Percentiles rank a stretch among this genome's conserved stretches.
Conservation (phyloP, 2,113 vertebrate genomes). For the Raja brachyura region DNA sequence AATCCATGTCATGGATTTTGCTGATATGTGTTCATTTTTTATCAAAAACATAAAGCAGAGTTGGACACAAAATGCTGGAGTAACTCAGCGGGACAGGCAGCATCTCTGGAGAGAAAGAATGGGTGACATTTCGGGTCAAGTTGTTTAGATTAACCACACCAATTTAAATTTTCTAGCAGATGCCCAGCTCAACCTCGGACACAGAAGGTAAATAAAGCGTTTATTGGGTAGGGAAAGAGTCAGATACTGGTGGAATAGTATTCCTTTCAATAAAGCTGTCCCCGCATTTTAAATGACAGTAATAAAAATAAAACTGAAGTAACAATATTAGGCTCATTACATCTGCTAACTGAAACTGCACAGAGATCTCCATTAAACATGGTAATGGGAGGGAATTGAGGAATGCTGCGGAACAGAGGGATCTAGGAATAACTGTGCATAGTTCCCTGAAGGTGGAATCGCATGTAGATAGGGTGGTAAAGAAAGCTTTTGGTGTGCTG, state of each 20-base stretch:
- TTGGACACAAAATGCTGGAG: neutral
- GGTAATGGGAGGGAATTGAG: no score
- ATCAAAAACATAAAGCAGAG: neutral
- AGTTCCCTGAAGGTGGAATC: no score
- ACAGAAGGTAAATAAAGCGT: neutral
- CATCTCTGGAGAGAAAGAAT: no score
- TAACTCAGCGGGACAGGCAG: no score
- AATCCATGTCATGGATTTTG: neutral
- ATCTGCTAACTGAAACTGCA: neutral
- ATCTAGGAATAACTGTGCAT: no score
- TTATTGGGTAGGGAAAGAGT: neutral
- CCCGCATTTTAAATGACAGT: neutral
- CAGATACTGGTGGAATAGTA: neutral
- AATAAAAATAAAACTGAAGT: no score
- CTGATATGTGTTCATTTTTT: neutral
- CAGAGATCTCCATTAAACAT: neutral
- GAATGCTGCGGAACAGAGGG: no score
- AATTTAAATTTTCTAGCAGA: neutral
- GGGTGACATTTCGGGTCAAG: no score
- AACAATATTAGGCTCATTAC: neutral
- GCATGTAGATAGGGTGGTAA: no score
- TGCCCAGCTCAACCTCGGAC: neutral
- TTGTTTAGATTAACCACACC: neutral
- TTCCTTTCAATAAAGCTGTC: neutral
- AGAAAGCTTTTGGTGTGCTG: no score